These are phyloP conservation scores for Drosophila lowei DNA, from an alignment of 1,140 invertebrate genomes.

Conservation along the genomic window DNA sequence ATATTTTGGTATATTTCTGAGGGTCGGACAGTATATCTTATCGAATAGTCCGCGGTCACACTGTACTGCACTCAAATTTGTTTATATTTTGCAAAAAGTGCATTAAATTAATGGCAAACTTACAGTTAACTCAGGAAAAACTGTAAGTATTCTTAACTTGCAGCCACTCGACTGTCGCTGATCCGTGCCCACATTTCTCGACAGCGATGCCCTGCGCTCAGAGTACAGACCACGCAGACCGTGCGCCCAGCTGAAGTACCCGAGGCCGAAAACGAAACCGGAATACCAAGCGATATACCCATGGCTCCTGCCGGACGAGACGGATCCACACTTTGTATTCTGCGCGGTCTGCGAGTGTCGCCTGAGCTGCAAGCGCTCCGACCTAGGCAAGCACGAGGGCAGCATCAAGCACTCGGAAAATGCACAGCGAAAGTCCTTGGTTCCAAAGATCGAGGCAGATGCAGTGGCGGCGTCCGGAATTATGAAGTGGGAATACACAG, in stretches of 20 bases:
- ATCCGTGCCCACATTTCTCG: neutral
- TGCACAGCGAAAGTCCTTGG: slow-evolving; percentile 51
- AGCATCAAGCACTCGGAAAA: slow-evolving; percentile 74
- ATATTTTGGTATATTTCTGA: too few species aligned
- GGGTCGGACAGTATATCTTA: too few species aligned
- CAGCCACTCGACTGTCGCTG: neutral
- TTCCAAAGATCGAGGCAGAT: slow-evolving; percentile 19
- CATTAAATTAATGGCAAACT: slow-evolving; percentile 62
- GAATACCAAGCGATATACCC: slow-evolving; percentile 69
- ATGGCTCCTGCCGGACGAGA: slow-evolving; percentile 68
- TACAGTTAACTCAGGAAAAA: slow-evolving; percentile 71
- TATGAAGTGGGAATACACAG: slow-evolving; percentile 68
- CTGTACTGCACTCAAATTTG: slow-evolving; percentile 34
- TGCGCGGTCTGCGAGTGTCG: slow-evolving; percentile 68
- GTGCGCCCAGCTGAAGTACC: slow-evolving; percentile 66
- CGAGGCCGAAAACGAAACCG: slow-evolving; percentile 69
- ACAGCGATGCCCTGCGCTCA: slow-evolving; percentile 64
- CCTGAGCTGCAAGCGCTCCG: slow-evolving; percentile 69
- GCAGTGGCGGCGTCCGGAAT: neutral
- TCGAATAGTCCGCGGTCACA: too few species aligned
- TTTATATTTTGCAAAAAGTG: slow-evolving; percentile 64
- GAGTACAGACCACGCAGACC: slow-evolving; percentile 68
- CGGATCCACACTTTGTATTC: slow-evolving; percentile 74
- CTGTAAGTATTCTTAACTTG: slow-evolving; percentile 50
- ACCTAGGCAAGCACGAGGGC: slow-evolving; percentile 70